Evolutionary conservation across 2,797 vertebrate genomes (phyloP).

Genomic region (Taeniopygia guttata): DNA sequence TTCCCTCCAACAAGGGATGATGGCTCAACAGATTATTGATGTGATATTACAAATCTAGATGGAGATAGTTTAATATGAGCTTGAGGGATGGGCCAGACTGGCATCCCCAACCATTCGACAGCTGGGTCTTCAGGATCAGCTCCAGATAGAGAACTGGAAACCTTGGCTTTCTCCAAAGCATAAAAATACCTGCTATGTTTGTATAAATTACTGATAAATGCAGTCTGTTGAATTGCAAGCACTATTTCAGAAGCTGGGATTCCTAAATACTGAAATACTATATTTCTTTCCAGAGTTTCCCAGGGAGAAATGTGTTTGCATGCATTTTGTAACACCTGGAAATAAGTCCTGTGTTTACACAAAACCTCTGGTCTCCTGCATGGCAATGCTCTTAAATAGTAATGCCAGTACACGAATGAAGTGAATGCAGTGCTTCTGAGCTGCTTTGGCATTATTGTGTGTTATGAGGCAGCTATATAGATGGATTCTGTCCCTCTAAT

Average conservation of each 20-base stretch:
- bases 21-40: neutral
- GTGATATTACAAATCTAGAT: neutral
- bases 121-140: neutral
- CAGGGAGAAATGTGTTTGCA: neutral
- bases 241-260: neutral
- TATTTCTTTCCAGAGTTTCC: neutral
- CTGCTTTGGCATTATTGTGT: neutral
- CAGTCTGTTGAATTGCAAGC: neutral
- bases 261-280: neutral
- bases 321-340: neutral
- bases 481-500: neutral
- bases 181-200: neutral
- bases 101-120: neutral
- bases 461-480: neutral
- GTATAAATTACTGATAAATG: neutral
- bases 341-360: neutral
- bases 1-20: neutral
- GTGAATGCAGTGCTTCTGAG: neutral
- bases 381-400: neutral
- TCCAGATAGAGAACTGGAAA: neutral
- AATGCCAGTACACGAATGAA: fast-evolving
- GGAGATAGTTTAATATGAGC: neutral
- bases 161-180: neutral
- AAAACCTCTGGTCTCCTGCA: neutral
- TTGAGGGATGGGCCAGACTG: neutral